Conservation (phyloP, 2,888 invertebrate species). For the Drosophila flavopinicola region DNA sequence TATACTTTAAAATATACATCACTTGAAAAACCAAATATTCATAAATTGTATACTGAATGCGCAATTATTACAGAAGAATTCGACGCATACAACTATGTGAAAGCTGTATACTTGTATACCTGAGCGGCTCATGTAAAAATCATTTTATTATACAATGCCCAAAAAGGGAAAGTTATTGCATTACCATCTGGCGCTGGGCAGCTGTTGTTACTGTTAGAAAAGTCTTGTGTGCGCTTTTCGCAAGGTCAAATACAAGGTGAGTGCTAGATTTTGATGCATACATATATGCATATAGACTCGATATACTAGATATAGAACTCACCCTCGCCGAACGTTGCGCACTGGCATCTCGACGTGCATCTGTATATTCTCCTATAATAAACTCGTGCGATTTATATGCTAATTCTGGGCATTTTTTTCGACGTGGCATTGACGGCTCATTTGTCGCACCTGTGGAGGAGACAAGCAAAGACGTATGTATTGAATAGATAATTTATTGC, state of each 20-base stretch:
- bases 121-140: neutral
- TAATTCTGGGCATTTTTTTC: conserved; percentile 95
- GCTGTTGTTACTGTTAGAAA: conserved; percentile 1
- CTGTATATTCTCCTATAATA: conserved; percentile 87
- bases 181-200: conserved; percentile 5
- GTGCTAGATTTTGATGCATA: conserved; percentile 3
- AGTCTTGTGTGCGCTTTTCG: conserved; percentile 6
- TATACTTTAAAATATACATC: too few relatives aligned
- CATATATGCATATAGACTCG: conserved; percentile 8
- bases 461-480: conserved; percentile 20
- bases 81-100: neutral
- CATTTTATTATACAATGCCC: conserved; percentile 14
- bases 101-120: neutral
- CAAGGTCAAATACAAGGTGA: conserved; percentile 51
- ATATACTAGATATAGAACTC: conserved; percentile 57
- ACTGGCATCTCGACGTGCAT: conserved; percentile 84
- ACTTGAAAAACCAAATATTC: neutral
- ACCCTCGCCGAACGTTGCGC: conserved; percentile 84
- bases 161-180: conserved; percentile 17
- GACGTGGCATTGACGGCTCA: conserved; percentile 93
- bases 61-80: neutral
- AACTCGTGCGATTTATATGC: conserved; percentile 94
- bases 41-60: neutral
- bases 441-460: conserved; percentile 85
- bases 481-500: conserved; percentile 35